Conservation (phyloP, 2,113 vertebrate genomes). For the Sakesphorus luctuosus region DNA sequence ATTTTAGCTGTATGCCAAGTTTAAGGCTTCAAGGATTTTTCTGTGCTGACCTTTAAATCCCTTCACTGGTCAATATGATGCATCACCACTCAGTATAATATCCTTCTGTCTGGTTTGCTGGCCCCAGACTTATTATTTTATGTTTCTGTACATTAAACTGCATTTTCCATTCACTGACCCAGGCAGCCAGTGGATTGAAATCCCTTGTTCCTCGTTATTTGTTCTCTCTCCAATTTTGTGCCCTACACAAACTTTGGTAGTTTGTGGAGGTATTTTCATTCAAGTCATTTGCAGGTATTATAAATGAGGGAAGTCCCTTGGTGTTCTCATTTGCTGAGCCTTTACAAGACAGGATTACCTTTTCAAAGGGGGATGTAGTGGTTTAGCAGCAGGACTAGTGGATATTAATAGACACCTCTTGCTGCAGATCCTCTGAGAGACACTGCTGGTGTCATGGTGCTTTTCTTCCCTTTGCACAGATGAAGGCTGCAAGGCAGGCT, state of each 20-base stretch:
- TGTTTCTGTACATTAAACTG: conserved; percentile 73
- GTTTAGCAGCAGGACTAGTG: neutral
- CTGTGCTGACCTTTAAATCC: conserved; percentile 69
- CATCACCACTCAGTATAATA: conserved; percentile 61
- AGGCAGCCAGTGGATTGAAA: conserved; percentile 58
- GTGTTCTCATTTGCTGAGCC: conserved; percentile 51
- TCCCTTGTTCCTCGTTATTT: conserved; percentile 73
- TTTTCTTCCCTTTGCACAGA: neutral
- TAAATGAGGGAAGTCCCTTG: conserved; percentile 54
- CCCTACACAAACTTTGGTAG: conserved; percentile 25
- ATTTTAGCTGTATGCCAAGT: conserved; percentile 35
- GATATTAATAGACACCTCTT: conserved; percentile 9
- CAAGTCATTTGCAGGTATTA: conserved; percentile 54
- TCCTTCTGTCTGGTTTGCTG: conserved; percentile 55
- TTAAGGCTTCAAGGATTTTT: conserved; percentile 64
- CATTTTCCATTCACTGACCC: conserved; percentile 67
- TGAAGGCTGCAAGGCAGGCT: neutral
- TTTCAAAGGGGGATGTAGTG: neutral
- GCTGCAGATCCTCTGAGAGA: neutral
- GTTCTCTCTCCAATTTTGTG: conserved; percentile 56
- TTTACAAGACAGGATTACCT: conserved; percentile 31
- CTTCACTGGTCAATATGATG: conserved; percentile 63
- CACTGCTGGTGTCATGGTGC: neutral
- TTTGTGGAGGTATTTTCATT: conserved; percentile 43
- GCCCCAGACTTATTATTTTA: conserved; percentile 70